These are phyloP conservation scores for Lipophrys pholis DNA, from an alignment of 2,113 vertebrate species.

Conservation along the genomic window DNA sequence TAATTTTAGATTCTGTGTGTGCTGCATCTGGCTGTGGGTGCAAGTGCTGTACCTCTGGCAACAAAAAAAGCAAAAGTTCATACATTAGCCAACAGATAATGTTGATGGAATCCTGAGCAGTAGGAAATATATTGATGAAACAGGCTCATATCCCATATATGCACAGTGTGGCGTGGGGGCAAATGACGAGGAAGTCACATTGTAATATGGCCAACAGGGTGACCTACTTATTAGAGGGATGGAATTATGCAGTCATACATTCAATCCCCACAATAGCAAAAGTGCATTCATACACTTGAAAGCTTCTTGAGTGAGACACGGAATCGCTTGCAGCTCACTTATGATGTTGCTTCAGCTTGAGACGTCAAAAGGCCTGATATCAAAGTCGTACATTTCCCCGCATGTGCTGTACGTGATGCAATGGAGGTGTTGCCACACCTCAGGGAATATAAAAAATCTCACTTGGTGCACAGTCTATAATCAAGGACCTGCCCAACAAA, in stretches of 20 bases:
- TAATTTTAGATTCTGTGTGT: constrained; percentile 77
- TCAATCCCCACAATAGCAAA: constrained; percentile 15
- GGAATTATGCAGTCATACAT: constrained; percentile 29
- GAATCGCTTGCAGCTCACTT: constrained; percentile 2
- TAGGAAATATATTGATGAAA: constrained; percentile 58
- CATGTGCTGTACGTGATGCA: constrained; percentile 5
- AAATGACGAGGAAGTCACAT: constrained; percentile 54
- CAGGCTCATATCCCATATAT: constrained; percentile 22
- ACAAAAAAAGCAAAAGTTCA: constrained; percentile 65
- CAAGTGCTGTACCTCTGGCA: constrained; percentile 68
- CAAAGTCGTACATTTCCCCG: background rate
- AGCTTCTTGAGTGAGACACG: background rate
- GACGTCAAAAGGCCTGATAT: constrained; percentile 1
- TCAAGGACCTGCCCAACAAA: constrained; percentile 11
- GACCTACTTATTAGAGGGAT: constrained; percentile 48
- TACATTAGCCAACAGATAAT: constrained; percentile 72
- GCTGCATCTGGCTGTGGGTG: constrained; percentile 49
- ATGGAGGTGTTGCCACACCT: constrained; percentile 2
- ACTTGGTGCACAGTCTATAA: constrained; percentile 15
- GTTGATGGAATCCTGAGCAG: constrained; percentile 57
- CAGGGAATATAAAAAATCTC: background rate
- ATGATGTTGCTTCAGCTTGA: background rate
- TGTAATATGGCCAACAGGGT: constrained; percentile 26
- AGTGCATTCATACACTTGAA: constrained; percentile 18
- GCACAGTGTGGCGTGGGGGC: constrained; percentile 15